These are phyloP conservation scores for Boloria selene DNA, from an alignment of 2,888 invertebrate genomes.

Conservation along the genomic window DNA sequence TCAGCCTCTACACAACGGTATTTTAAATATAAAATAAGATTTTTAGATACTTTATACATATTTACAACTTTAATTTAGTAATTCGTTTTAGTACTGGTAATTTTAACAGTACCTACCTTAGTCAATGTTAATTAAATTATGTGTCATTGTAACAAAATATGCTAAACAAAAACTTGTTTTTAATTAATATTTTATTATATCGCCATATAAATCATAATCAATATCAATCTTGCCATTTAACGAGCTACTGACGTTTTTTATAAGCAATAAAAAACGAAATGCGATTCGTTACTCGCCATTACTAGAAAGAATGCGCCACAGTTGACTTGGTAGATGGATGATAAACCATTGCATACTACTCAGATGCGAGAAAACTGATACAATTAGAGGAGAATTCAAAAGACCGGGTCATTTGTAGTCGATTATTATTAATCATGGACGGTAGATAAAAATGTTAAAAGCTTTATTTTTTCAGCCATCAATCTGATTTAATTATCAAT, in stretches of 20 bases:
- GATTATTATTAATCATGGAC: conserved; percentile 65
- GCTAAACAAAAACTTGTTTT: conserved; percentile 18
- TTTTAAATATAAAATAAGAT: conserved; percentile 9
- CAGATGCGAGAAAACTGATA: conserved; percentile 63
- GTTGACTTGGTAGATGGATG: conserved; percentile 39
- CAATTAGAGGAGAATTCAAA: conserved; percentile 69
- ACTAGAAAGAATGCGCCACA: conserved; percentile 42
- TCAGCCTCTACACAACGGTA: conserved; percentile 1
- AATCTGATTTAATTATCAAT: too few species aligned
- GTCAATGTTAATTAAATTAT: neutral
- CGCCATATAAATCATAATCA: conserved; percentile 34
- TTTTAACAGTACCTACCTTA: conserved; percentile 1
- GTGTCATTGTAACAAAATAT: conserved; percentile 20
- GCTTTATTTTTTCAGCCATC: neutral
- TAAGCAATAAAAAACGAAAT: conserved; percentile 30
- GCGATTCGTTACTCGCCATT: conserved; percentile 41
- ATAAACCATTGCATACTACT: conserved; percentile 47
- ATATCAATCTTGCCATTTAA: conserved; percentile 33
- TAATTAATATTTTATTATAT: conserved; percentile 31
- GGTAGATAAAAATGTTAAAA: conserved; percentile 46
- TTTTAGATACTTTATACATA: neutral
- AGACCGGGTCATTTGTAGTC: conserved; percentile 64
- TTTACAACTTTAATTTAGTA: neutral
- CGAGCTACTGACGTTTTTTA: conserved; percentile 35
- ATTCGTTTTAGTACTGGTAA: neutral